phyloP scores from a whole-genome alignment of 2,888 invertebrate genomes.

The Cataglyphis cursor region DNA sequence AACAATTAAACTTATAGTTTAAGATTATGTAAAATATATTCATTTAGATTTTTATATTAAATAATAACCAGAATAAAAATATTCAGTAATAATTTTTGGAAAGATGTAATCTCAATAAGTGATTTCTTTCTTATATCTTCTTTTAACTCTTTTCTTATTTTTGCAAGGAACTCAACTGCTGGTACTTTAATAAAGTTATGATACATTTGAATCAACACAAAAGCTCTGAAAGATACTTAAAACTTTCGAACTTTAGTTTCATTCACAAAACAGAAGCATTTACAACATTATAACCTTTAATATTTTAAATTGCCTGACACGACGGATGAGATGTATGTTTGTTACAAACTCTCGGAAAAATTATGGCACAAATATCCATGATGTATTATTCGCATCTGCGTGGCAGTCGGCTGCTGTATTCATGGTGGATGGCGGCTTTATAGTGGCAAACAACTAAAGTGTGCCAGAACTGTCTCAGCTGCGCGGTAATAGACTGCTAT shows the following conservation, averaged over 20 bases:
- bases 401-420: slow-evolving; percentile 53
- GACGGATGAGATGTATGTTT: slow-evolving; percentile 37
- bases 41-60: not conserved
- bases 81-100: not conserved
- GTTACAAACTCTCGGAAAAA: slow-evolving; percentile 53
- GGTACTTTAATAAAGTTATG: not conserved
- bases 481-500: slow-evolving; percentile 53
- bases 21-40: not conserved
- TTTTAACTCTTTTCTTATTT: not conserved
- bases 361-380: slow-evolving; percentile 57
- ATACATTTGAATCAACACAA: not conserved
- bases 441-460: slow-evolving; percentile 53
- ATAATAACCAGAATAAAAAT: not conserved
- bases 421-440: slow-evolving; percentile 55
- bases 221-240: not conserved
- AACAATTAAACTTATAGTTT: not conserved
- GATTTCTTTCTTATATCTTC: not conserved
- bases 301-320: slow-evolving; percentile 47
- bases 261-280: slow-evolving; percentile 30
- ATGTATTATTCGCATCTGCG: slow-evolving; percentile 55
- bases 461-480: slow-evolving; percentile 54
- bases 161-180: not conserved
- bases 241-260: slow-evolving; percentile 24
- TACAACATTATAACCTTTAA: slow-evolving; percentile 53
- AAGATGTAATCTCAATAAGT: not conserved